These are phyloP conservation scores for Stigmatopora argus DNA, from an alignment of 2,113 vertebrate species.

Conservation along the genomic window DNA sequence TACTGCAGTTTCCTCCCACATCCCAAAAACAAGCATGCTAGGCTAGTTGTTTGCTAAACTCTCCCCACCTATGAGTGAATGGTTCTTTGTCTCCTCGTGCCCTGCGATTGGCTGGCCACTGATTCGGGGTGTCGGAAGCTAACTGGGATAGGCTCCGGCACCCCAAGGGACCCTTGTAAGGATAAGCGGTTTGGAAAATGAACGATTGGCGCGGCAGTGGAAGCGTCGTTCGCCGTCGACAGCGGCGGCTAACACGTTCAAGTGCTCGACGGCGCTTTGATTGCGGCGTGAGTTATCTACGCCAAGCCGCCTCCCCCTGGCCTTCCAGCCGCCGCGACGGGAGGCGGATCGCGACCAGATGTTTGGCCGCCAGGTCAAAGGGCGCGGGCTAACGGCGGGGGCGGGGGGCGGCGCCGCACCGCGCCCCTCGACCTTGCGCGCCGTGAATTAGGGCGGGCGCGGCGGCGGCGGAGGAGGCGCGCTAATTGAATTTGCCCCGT, in stretches of 20 bases:
- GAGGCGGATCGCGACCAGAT: constrained; percentile 43
- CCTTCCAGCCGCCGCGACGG: not conserved
- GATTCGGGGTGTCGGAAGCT: not conserved
- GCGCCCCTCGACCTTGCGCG: constrained; percentile 35
- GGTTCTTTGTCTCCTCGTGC: too few species aligned
- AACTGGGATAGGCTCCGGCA: too few species aligned
- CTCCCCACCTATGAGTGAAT: too few species aligned
- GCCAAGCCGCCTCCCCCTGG: constrained; percentile 21
- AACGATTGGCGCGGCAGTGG: too few species aligned
- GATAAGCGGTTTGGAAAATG: too few species aligned
- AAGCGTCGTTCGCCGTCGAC: too few species aligned
- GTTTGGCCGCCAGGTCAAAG: constrained; percentile 37
- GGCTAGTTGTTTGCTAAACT: too few species aligned
- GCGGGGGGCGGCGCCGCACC: constrained; percentile 1
- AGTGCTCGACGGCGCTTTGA: not conserved
- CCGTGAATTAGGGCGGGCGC: constrained; percentile 40
- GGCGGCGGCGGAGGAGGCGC: constrained; percentile 28
- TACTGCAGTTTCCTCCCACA: too few species aligned
- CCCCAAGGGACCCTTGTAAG: too few species aligned
- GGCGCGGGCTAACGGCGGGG: constrained; percentile 18
- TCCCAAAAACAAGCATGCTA: too few species aligned
- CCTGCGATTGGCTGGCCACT: too few species aligned
- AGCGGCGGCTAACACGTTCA: too few species aligned
- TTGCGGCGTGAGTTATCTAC: constrained; percentile 37
- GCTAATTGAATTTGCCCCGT: constrained; percentile 52